phyloP scores from a whole-genome alignment of 2,797 vertebrate genomes.

The Danio choprae region DNA sequence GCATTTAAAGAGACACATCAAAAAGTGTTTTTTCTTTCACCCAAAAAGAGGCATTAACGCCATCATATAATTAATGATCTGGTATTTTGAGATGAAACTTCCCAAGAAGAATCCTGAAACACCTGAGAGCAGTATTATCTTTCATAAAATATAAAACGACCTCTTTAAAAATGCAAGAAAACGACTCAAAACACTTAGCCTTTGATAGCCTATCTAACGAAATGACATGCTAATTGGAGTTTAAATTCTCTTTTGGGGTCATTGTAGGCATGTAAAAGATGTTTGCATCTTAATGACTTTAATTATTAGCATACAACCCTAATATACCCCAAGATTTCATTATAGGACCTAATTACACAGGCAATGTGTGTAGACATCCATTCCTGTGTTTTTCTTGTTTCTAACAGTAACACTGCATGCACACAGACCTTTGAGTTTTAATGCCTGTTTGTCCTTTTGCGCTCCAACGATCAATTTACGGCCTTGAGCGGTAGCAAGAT shows the following conservation, averaged over 20 bases:
- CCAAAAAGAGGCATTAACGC: no score
- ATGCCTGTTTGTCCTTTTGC: constrained; percentile 12
- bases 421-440: constrained; percentile 22
- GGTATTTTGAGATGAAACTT: no score
- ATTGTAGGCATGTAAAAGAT: background rate
- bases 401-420: constrained; percentile 37
- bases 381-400: constrained; percentile 38
- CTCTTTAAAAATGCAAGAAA: no score
- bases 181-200: no score
- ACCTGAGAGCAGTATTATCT: no score
- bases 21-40: no score
- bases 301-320: constrained; percentile 22
- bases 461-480: constrained; percentile 26
- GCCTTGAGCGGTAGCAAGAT: constrained; percentile 16
- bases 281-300: background rate
- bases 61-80: no score
- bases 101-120: no score
- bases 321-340: constrained; percentile 33
- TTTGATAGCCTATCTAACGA: constrained; percentile 17
- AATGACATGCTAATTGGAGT: background rate
- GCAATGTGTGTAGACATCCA: constrained; percentile 10
- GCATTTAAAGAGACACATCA: no score
- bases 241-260: constrained; percentile 23
- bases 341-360: constrained; percentile 34
- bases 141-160: no score